phyloP scores from a whole-genome alignment of 2,797 vertebrate species.

The Sebastes wilsoni region DNA sequence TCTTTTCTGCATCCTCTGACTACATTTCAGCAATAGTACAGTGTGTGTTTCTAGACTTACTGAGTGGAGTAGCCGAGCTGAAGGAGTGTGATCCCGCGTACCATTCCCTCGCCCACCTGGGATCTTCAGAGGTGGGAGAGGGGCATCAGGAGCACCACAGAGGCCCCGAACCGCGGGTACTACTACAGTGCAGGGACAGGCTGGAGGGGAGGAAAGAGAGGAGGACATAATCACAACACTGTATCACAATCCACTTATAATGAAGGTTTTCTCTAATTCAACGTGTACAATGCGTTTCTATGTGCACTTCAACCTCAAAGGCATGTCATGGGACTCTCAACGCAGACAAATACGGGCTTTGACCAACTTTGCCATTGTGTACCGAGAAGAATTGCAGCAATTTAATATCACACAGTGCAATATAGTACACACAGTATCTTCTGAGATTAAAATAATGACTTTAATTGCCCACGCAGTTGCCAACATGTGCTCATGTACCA shows the following conservation, averaged over 20 bases:
- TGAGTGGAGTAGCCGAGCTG: conserved; percentile 87
- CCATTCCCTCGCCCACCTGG: conserved; percentile 99
- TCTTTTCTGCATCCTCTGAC: neutral
- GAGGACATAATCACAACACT: neutral
- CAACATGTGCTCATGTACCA: neutral
- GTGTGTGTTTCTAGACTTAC: conserved; percentile 65
- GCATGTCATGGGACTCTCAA: neutral
- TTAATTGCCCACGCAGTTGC: neutral
- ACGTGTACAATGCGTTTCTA: too few species aligned
- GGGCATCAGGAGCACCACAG: conserved; percentile 99
- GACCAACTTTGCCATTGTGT: neutral
- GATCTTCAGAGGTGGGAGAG: conserved; percentile 99
- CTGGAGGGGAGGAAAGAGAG: conserved; percentile 45
- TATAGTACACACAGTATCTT: neutral
- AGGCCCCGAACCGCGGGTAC: conserved; percentile 92
- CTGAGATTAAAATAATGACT: neutral
- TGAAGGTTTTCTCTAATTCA: neutral
- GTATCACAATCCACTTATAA: neutral
- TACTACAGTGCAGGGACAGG: conserved; percentile 86
- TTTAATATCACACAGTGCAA: neutral
- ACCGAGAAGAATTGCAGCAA: neutral
- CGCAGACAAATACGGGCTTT: neutral
- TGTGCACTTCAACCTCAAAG: neutral
- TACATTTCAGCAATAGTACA: too few species aligned
- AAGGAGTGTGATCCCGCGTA: conserved; percentile 99